phyloP scores from a whole-genome alignment of 2,797 vertebrate genomes.

The Craterocephalus amniculus region DNA sequence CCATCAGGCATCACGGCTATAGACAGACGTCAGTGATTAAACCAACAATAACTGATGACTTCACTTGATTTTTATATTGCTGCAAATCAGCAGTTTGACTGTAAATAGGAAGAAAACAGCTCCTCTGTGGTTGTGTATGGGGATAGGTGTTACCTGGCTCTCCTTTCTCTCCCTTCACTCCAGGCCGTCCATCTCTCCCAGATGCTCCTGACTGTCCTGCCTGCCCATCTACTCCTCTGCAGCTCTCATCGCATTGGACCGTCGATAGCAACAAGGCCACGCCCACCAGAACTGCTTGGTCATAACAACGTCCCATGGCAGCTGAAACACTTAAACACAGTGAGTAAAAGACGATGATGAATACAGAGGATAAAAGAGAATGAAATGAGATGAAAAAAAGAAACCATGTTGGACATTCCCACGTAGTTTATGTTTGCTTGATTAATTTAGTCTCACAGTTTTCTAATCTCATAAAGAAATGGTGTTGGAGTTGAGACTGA shows the following conservation, averaged over 20 bases:
- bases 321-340: conserved; percentile 11
- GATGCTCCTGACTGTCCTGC: conserved; percentile 27
- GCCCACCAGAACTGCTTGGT: conserved; percentile 32
- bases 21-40: conserved; percentile 1
- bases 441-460: not conserved
- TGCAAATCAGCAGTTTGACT: not conserved
- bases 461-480: no score
- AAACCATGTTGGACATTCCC: not conserved
- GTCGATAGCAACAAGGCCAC: conserved; percentile 23
- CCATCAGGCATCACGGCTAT: not conserved
- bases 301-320: conserved; percentile 53
- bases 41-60: not conserved
- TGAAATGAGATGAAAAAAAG: not conserved
- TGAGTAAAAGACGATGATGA: not conserved
- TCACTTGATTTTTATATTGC: not conserved
- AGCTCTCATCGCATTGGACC: conserved; percentile 19
- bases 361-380: no score
- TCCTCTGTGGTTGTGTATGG: not conserved
- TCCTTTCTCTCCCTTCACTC: conserved; percentile 70
- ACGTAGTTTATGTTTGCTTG: not conserved
- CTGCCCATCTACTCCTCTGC: conserved; percentile 16
- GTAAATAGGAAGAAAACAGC: not conserved
- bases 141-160: conserved; percentile 54
- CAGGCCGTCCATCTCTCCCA: conserved; percentile 56
- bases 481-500: no score